Base-by-base conservation (phyloP, 1,140 invertebrate species). In the Brachionus angularis region DNA sequence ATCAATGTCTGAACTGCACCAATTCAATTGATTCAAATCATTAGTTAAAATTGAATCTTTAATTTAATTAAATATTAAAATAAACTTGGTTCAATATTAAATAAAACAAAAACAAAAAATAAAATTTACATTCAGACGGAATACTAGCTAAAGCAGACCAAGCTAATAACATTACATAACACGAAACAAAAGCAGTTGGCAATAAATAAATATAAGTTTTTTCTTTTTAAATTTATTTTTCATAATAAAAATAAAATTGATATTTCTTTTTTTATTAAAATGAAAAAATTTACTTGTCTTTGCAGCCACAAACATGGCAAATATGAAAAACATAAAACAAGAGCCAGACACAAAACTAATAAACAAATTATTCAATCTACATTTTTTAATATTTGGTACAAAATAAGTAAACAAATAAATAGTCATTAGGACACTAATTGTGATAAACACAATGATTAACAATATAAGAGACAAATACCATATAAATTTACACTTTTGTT, bases 241-340 rank as follows among this genome's bases (percentile, higher is more conserved):
- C n/a, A 47, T 58, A 46, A 2, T 34, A 1, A 31, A 55, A 8
- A 2, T 44, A 1, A 61, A 33, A 25, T 33, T 34, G 27, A 52
- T n/a, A 14, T 14, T 12, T 52, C n/a, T 2, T 52, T 21, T 52
- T 52, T 31, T 5, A 10, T 52, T 27, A 33, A 64, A 16, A 16
- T 10, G 16, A 50, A 14, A 61, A 62, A 33, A 75, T 79, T 79
- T 76, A 83, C 81, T 75, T 75, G 75, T 79, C 52, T 77, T 74
- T n/a, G 77, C 77, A 64, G 75, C 79, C 10, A 79, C 74, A 55
- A 77, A 70, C 7, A 75, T 73, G 14, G 78, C 75, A 27, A 79
- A 73, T 14, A 78, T 62, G 0, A 76, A 75, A 29, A 75, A 75
- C 3, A 78, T 8, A 52, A 79, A 64, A 42, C 76, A 78, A 7